Evolutionary conservation across 2,888 invertebrate species (phyloP).

Genomic region (Adelphocoris suturalis): DNA sequence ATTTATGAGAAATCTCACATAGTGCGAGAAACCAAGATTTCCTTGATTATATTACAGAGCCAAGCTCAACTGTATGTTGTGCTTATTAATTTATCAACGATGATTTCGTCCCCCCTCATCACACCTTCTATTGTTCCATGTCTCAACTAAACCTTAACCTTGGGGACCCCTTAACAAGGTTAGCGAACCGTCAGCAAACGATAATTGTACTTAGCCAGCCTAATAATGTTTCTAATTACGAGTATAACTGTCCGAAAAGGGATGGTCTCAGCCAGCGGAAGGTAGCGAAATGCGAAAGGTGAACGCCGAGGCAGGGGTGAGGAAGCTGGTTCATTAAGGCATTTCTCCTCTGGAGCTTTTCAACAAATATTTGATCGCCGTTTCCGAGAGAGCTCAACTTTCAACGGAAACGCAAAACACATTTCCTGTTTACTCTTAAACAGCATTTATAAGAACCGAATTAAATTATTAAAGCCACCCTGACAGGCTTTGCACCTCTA

Average conservation of each 20-base stretch:
- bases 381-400: conserved; percentile 16
- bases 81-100: neutral
- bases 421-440: conserved; percentile 45
- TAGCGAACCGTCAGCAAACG: neutral
- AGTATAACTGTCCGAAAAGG: conserved; percentile 30
- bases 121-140: neutral
- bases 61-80: too few species aligned
- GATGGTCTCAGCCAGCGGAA: neutral
- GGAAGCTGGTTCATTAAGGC: conserved; percentile 49
- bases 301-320: neutral
- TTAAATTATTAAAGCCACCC: conserved; percentile 49
- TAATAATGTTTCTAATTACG: conserved; percentile 22
- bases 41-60: too few species aligned
- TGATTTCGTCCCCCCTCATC: neutral
- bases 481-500: conserved; percentile 43
- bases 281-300: neutral
- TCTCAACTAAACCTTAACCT: neutral
- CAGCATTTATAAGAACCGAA: conserved; percentile 60
- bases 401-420: conserved; percentile 57
- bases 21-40: too few species aligned
- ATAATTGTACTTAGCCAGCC: conserved; percentile 23
- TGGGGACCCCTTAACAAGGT: neutral
- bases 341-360: conserved; percentile 50
- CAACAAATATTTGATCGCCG: conserved; percentile 60
- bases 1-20: too few species aligned